These are phyloP conservation scores for Lycaon pictus DNA, from an alignment of 2,113 vertebrate species.

Conservation along the genomic window DNA sequence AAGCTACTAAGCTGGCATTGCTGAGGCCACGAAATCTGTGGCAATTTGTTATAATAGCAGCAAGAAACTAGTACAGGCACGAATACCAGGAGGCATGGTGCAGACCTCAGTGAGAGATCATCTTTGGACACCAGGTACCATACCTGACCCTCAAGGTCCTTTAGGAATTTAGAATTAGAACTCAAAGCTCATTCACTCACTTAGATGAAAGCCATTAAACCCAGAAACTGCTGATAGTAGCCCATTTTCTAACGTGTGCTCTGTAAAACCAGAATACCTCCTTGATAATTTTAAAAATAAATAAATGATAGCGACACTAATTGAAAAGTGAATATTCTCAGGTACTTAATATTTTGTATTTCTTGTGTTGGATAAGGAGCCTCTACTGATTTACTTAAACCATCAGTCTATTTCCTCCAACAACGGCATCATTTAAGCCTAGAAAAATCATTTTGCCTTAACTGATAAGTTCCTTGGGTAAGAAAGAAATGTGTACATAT, in stretches of 20 bases:
- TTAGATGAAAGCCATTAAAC: background rate
- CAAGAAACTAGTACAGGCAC: constrained; percentile 15
- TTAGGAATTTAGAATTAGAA: background rate
- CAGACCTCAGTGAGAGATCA: background rate
- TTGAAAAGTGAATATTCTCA: constrained; percentile 32
- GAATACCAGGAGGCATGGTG: background rate
- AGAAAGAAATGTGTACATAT: background rate
- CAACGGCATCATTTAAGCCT: background rate
- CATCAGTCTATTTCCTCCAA: background rate
- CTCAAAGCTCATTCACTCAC: background rate
- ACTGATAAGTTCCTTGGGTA: background rate
- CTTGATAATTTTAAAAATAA: background rate
- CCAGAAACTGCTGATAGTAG: background rate
- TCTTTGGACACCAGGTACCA: background rate
- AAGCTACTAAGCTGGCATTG: background rate
- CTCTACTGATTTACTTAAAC: background rate
- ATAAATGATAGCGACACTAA: background rate
- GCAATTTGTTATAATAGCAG: background rate
- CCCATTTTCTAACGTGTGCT: background rate
- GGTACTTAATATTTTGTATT: background rate
- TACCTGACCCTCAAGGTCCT: background rate
- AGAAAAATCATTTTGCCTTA: background rate
- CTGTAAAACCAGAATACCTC: background rate
- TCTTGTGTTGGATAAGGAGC: background rate
- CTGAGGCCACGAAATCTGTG: background rate